Percentiles rank a stretch among this genome's conserved stretches.
Conservation (phyloP, 1,140 invertebrate genomes). For the Calliphora vicina region DNA sequence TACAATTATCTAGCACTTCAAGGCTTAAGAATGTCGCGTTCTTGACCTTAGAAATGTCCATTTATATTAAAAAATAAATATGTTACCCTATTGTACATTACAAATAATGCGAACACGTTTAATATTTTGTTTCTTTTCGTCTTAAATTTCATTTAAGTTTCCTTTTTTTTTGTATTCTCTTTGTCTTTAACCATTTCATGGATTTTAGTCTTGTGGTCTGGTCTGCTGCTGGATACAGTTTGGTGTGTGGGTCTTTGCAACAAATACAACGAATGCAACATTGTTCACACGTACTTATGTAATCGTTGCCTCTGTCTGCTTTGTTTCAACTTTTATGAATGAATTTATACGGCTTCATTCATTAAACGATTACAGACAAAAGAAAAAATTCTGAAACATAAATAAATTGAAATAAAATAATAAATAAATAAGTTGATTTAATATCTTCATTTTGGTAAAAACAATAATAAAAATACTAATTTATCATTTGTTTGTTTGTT, state of each 20-base stretch:
- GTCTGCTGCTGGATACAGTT: neutral
- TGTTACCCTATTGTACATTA: no score
- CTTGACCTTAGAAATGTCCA: no score
- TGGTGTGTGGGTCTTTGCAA: neutral
- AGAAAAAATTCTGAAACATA: neutral
- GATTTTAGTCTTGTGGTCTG: neutral
- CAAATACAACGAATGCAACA: neutral
- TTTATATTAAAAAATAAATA: no score
- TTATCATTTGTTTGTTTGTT: slow-evolving; percentile 26
- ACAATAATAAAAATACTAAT: neutral
- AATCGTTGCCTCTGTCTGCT: neutral
- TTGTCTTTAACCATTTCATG: neutral
- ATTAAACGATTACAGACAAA: neutral
- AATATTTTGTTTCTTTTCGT: no score
- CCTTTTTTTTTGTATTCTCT: no score
- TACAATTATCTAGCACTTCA: no score
- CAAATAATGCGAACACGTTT: no score
- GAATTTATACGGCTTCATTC: slow-evolving; percentile 38
- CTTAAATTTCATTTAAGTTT: no score
- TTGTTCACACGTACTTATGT: neutral
- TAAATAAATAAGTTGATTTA: neutral
- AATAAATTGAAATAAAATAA: neutral
- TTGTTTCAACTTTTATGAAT: slow-evolving; percentile 24
- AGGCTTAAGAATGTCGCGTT: no score
- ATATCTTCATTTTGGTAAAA: neutral